Conservation (phyloP, 2,797 vertebrate species). For the Acridotheres tristis region DNA sequence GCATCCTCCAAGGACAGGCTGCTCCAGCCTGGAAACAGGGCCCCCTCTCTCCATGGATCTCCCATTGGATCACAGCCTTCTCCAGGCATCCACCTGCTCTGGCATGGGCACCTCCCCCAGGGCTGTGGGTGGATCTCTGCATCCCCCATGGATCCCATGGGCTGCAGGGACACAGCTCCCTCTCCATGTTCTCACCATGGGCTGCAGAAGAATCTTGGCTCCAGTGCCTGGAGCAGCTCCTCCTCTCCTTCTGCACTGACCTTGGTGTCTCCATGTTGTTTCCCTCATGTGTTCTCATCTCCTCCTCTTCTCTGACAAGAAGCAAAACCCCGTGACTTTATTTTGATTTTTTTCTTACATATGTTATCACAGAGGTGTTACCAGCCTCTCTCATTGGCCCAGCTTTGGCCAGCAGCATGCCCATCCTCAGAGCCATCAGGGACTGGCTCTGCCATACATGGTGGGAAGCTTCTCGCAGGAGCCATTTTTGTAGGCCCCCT, state of each 20-base stretch:
- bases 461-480: neutral
- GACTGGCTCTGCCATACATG: neutral
- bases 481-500: neutral
- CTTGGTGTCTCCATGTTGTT: neutral
- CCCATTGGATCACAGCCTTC: neutral
- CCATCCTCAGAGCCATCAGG: neutral
- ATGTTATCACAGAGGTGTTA: neutral
- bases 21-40: too few species aligned
- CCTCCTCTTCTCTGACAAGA: neutral
- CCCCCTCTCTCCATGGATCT: fast-evolving
- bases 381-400: too few species aligned
- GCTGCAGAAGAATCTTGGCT: neutral
- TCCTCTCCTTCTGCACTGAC: neutral
- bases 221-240: fast-evolving
- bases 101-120: fast-evolving
- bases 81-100: neutral
- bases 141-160: neutral
- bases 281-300: neutral
- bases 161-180: neutral
- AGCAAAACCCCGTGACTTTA: fast-evolving
- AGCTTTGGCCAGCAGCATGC: neutral
- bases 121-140: neutral
- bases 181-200: fast-evolving
- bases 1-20: neutral
- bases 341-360: neutral